These are phyloP conservation scores for Drosophila putrida DNA, from an alignment of 2,888 invertebrate species.

Conservation along the genomic window DNA sequence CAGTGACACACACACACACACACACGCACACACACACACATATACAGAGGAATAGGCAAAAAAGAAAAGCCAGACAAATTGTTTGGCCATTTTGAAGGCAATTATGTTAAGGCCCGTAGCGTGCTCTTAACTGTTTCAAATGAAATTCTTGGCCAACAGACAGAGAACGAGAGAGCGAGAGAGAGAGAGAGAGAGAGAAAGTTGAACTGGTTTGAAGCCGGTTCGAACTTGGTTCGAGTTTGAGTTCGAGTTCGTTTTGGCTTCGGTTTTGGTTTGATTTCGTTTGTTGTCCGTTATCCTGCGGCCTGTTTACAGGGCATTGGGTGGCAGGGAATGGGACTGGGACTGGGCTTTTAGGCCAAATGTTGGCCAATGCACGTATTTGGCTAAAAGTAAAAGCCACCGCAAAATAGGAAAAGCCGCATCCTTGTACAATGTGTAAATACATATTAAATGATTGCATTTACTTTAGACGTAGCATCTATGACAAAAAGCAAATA, in stretches of 20 bases:
- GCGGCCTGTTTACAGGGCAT: slow-evolving; percentile 27
- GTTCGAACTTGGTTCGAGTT: slow-evolving; percentile 54
- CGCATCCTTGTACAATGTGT: slow-evolving; percentile 38
- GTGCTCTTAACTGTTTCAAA: slow-evolving; percentile 44
- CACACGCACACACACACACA: not conserved
- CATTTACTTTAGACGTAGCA: slow-evolving; percentile 41
- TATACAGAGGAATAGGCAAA: slow-evolving; percentile 9
- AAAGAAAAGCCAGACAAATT: slow-evolving; percentile 56
- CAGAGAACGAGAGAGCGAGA: not conserved
- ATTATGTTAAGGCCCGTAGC: slow-evolving; percentile 50
- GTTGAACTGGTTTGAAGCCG: slow-evolving; percentile 39
- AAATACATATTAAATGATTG: slow-evolving; percentile 64
- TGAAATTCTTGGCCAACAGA: slow-evolving; percentile 25
- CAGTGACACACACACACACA: slow-evolving; percentile 44
- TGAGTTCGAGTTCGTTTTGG: slow-evolving; percentile 21
- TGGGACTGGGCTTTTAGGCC: not conserved
- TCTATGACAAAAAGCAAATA: slow-evolving; percentile 45
- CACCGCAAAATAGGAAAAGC: slow-evolving; percentile 36
- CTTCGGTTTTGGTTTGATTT: not conserved
- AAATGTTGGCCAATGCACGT: slow-evolving; percentile 6
- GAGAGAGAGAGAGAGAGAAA: not conserved
- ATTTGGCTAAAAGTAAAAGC: slow-evolving; percentile 42
- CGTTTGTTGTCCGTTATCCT: slow-evolving; percentile 14
- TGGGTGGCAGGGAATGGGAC: not conserved
- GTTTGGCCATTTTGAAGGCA: slow-evolving; percentile 57